These are phyloP conservation scores for Trypoxylon attenuatum DNA, from an alignment of 2,888 invertebrate genomes.

Conservation along the genomic window DNA sequence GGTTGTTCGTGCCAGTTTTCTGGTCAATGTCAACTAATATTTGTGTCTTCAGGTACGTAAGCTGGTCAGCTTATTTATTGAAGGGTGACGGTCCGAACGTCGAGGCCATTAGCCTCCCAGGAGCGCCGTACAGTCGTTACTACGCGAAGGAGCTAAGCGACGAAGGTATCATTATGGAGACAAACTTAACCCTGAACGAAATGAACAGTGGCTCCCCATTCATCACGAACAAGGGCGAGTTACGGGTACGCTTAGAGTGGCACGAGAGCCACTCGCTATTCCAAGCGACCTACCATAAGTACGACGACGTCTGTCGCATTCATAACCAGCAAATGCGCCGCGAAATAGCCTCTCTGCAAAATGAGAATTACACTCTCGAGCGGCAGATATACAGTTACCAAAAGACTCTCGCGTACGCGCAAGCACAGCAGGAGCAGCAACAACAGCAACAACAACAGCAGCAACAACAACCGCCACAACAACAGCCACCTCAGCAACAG, in stretches of 20 bases:
- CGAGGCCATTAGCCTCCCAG: conserved; percentile 82
- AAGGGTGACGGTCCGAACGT: conserved; percentile 78
- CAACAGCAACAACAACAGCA: conserved; percentile 22
- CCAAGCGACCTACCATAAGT: conserved; percentile 88
- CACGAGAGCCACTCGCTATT: conserved; percentile 87
- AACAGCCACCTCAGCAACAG: conserved; percentile 74
- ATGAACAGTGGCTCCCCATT: conserved; percentile 82
- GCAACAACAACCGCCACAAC: conserved; percentile 75
- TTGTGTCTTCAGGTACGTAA: conserved; percentile 77
- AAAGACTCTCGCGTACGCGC: conserved; percentile 84
- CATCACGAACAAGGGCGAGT: conserved; percentile 83
- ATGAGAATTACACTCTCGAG: conserved; percentile 89
- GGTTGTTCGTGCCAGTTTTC: no score
- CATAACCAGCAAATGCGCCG: conserved; percentile 91
- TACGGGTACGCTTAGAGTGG: conserved; percentile 88
- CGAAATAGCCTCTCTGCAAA: conserved; percentile 86
- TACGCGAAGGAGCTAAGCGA: conserved; percentile 87
- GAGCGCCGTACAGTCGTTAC: conserved; percentile 86
- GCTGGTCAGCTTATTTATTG: conserved; percentile 84
- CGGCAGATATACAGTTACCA: conserved; percentile 89
- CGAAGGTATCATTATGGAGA: conserved; percentile 89
- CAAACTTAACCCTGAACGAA: conserved; percentile 84
- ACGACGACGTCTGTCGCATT: conserved; percentile 86
- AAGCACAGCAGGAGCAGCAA: conserved; percentile 76
- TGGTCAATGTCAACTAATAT: not conserved